These are phyloP conservation scores for Gymnoscopelus braueri DNA, from an alignment of 2,797 vertebrate species.

Conservation along the genomic window DNA sequence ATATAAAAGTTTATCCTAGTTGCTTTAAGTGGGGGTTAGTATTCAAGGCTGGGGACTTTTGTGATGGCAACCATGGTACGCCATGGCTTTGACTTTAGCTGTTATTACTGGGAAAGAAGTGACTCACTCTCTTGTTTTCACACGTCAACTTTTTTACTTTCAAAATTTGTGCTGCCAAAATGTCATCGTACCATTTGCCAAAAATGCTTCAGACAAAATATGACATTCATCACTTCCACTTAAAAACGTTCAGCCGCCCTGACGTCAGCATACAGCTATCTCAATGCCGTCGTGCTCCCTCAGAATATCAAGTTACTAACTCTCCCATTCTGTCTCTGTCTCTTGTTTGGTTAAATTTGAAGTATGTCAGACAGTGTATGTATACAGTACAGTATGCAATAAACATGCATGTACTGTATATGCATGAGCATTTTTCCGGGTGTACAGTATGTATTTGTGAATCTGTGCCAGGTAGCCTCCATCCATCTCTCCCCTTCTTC, in stretches of 20 bases:
- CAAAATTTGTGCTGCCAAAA: background rate
- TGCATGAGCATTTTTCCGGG: background rate
- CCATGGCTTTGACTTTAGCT: no score
- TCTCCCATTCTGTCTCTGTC: background rate
- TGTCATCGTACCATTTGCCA: background rate
- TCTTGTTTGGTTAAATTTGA: background rate
- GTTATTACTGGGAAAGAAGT: no score
- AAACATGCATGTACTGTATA: no score
- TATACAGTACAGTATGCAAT: no score
- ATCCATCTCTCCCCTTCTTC: background rate
- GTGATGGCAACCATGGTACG: no score
- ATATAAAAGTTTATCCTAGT: no score
- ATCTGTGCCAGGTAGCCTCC: background rate
- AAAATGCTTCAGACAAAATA: slow-evolving; percentile 4
- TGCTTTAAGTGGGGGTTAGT: no score
- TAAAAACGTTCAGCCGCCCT: background rate
- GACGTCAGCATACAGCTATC: background rate
- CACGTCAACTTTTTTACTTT: background rate
- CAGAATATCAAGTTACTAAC: slow-evolving; percentile 13
- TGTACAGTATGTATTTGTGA: background rate
- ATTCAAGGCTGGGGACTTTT: no score
- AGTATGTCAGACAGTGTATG: no score
- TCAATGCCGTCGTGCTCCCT: background rate
- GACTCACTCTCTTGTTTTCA: background rate
- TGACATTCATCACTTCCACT: background rate